Percentiles rank a stretch among this genome's conserved stretches.
These are phyloP conservation scores for Apteryx mantelli DNA, from an alignment of 2,113 vertebrate genomes.

Conservation along the genomic window DNA sequence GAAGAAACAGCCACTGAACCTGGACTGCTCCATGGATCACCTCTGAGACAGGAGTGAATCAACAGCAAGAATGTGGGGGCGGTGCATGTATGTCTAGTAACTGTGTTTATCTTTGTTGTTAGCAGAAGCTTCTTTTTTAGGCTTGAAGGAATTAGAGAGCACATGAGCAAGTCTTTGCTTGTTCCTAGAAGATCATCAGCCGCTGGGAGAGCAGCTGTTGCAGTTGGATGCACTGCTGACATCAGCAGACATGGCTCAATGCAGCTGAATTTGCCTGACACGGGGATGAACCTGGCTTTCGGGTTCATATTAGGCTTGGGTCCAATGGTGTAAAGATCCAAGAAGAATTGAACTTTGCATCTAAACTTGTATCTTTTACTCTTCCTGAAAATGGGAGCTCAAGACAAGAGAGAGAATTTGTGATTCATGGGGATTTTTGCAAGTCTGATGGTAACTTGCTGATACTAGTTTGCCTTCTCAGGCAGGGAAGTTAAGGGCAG, in stretches of 20 bases:
- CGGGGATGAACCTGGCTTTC: neutral
- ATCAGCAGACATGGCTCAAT: neutral
- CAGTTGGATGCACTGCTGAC: neutral
- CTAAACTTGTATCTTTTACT: neutral
- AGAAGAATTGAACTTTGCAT: neutral
- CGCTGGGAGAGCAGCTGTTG: neutral
- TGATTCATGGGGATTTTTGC: neutral
- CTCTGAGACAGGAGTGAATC: neutral
- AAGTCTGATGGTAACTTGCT: neutral
- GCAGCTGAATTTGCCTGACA: neutral
- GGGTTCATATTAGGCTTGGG: neutral
- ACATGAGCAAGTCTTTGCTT: neutral
- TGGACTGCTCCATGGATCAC: neutral
- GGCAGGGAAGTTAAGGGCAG: neutral
- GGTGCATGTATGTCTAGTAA: rapidly evolving
- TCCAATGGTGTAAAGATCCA: no score
- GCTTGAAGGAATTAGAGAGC: neutral
- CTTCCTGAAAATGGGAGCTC: neutral
- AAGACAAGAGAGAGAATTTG: neutral
- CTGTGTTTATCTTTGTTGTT: neutral
- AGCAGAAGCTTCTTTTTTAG: neutral
- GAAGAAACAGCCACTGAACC: neutral
- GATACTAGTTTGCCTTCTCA: neutral
- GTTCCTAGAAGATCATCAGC: neutral
- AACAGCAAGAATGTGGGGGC: neutral